phyloP scores from a whole-genome alignment of 92 coral and sea anemone genomes.

The Galaxea fascicularis region DNA sequence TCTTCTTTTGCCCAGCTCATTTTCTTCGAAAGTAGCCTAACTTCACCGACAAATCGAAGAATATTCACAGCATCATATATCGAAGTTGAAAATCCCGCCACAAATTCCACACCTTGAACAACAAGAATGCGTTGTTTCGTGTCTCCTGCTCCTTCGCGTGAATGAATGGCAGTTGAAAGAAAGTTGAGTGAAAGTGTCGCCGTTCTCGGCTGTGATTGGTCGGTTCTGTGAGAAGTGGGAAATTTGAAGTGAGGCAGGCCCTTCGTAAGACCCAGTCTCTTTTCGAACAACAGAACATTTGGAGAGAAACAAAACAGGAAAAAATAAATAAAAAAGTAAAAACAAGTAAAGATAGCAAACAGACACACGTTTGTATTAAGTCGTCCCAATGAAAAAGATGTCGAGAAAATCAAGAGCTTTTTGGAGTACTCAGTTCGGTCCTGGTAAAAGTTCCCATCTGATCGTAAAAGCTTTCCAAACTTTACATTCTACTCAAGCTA shows the following conservation, averaged over 20 bases:
- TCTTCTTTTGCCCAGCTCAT: conserved; percentile 99
- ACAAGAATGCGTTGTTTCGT: background rate
- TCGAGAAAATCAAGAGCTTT: no score
- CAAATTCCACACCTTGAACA: background rate
- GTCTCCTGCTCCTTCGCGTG: background rate
- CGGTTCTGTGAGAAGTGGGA: conserved; percentile 16
- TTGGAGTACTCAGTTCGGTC: no score
- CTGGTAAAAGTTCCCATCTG: no score
- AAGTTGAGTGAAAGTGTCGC: conserved; percentile 21
- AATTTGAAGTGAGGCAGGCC: conserved; percentile 40
- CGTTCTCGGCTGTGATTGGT: conserved; percentile 44
- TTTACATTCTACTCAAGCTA: no score
- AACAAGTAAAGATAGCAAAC: no score
- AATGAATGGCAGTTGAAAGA: conserved; percentile 39
- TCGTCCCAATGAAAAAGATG: no score
- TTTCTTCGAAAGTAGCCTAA: background rate
- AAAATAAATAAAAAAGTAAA: no score
- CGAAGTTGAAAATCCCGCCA: conserved; percentile 29
- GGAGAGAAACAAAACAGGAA: no score
- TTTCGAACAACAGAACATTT: background rate
- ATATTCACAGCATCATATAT: background rate
- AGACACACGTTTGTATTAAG: no score
- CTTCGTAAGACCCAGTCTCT: conserved; percentile 14
- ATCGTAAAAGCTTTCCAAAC: no score
- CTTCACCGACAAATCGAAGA: conserved; percentile 2